Percentiles rank a stretch among this genome's conserved stretches.
These are phyloP conservation scores for Rhynchotus rufescens DNA, from an alignment of 2,797 vertebrate genomes.

Conservation along the genomic window DNA sequence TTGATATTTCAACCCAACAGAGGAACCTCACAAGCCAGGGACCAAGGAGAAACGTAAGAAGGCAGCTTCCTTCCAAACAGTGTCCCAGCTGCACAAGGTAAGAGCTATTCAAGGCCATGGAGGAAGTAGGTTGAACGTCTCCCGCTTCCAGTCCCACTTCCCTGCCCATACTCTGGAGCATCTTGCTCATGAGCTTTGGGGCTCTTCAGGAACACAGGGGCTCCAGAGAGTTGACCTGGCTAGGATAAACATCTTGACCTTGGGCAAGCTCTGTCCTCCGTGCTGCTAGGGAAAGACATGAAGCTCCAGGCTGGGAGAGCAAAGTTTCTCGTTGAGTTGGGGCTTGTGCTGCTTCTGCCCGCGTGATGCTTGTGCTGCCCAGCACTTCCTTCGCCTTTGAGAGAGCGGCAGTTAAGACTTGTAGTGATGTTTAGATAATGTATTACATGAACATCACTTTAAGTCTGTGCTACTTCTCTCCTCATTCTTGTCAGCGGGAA, in stretches of 20 bases:
- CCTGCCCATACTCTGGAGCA: neutral
- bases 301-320: slow-evolving; percentile 2
- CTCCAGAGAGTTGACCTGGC: neutral
- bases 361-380: neutral
- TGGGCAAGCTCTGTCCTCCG: neutral
- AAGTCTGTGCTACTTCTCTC: slow-evolving; percentile 98
- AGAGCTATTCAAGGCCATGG: slow-evolving; percentile 23
- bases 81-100: slow-evolving; percentile 95
- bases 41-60: slow-evolving; percentile 94
- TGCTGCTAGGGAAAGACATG: neutral
- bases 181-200: neutral
- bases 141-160: neutral
- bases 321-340: neutral
- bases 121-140: neutral
- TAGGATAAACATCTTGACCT: neutral
- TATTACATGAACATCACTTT: slow-evolving; percentile 99
- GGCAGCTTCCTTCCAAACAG: slow-evolving; percentile 93
- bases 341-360: slow-evolving; percentile 4
- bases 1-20: slow-evolving; percentile 66
- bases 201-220: neutral
- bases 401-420: slow-evolving; percentile 97
- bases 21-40: slow-evolving; percentile 82
- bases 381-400: slow-evolving; percentile 66
- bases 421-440: slow-evolving; percentile 99
- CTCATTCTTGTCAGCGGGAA: slow-evolving; percentile 69